These are phyloP conservation scores for Epinephelus fuscoguttatus DNA, from an alignment of 2,113 vertebrate species.

Conservation along the genomic window DNA sequence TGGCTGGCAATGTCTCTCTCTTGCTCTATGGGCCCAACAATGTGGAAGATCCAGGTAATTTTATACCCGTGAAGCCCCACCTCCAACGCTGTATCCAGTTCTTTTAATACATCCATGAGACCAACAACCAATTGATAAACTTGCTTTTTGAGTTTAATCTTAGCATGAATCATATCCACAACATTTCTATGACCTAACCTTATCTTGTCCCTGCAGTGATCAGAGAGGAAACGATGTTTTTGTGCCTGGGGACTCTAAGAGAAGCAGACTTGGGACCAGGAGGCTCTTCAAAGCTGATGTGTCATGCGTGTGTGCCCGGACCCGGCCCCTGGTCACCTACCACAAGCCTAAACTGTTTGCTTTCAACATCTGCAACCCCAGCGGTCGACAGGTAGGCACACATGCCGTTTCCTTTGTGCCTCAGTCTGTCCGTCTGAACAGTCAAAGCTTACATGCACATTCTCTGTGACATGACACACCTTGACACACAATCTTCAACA, in stretches of 20 bases:
- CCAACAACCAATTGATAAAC: not conserved
- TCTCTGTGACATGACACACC: not conserved
- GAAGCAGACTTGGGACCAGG: slow-evolving; percentile 83
- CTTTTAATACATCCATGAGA: too few relatives aligned
- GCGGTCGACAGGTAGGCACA: slow-evolving; percentile 81
- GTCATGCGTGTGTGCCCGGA: slow-evolving; percentile 88
- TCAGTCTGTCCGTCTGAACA: not conserved
- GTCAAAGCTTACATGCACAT: not conserved
- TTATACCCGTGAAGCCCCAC: too few relatives aligned
- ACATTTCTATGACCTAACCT: slow-evolving; percentile 36
- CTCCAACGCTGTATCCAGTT: too few relatives aligned
- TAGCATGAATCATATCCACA: slow-evolving; percentile 3
- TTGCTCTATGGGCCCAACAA: too few relatives aligned
- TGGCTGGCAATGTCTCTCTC: too few relatives aligned
- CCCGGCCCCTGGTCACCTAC: slow-evolving; percentile 90
- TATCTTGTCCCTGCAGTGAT: slow-evolving; percentile 75
- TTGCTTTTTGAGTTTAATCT: slow-evolving; percentile 1
- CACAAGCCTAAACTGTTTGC: slow-evolving; percentile 91
- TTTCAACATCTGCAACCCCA: slow-evolving; percentile 60
- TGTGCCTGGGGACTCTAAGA: slow-evolving; percentile 82
- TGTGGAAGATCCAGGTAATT: too few relatives aligned
- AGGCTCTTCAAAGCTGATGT: slow-evolving; percentile 77
- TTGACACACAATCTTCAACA: not conserved
- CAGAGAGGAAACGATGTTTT: slow-evolving; percentile 80
- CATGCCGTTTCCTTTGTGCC: not conserved